A percentile compares a stretch with the other conserved stretches of the same genome.
phyloP scores from a whole-genome alignment of 2,888 invertebrate species.

The Cantharis nigra region DNA sequence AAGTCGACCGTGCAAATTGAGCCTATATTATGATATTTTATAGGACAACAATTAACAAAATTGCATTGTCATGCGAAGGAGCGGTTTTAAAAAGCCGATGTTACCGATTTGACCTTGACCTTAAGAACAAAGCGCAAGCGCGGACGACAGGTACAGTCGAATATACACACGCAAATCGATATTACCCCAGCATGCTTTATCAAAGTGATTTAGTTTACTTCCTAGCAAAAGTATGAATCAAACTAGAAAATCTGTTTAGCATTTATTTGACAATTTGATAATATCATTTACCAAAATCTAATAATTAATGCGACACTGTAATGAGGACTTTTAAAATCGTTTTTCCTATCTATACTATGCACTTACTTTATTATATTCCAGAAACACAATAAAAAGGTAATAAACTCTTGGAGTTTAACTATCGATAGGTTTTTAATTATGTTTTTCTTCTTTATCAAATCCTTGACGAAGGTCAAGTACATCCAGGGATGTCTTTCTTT shows the following conservation, averaged over 20 bases:
- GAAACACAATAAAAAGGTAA: background rate
- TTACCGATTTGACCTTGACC: constrained; percentile 26
- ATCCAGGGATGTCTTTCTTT: background rate
- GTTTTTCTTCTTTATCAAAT: background rate
- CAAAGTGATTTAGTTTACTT: constrained; percentile 9
- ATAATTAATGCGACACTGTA: background rate
- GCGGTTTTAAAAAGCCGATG: constrained; percentile 3
- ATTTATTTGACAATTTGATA: background rate
- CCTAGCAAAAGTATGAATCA: constrained; percentile 7
- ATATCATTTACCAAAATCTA: background rate
- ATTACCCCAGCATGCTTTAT: constrained; percentile 14
- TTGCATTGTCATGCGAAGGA: constrained; percentile 14
- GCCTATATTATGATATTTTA: constrained; percentile 6
- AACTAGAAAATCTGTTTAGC: background rate
- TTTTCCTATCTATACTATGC: background rate
- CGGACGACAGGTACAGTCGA: constrained; percentile 22
- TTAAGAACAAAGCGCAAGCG: constrained; percentile 21
- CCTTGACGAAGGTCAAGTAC: background rate
- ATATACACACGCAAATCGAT: constrained; percentile 15
- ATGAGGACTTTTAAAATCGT: background rate
- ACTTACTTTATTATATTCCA: background rate
- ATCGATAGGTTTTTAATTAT: background rate
- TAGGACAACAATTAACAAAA: constrained; percentile 16
- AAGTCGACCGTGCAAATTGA: background rate
- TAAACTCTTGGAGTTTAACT: background rate